Percentiles rank a stretch among this genome's conserved stretches.
phyloP scores from a whole-genome alignment of 2,888 invertebrate species.

The Congeria kusceri region DNA sequence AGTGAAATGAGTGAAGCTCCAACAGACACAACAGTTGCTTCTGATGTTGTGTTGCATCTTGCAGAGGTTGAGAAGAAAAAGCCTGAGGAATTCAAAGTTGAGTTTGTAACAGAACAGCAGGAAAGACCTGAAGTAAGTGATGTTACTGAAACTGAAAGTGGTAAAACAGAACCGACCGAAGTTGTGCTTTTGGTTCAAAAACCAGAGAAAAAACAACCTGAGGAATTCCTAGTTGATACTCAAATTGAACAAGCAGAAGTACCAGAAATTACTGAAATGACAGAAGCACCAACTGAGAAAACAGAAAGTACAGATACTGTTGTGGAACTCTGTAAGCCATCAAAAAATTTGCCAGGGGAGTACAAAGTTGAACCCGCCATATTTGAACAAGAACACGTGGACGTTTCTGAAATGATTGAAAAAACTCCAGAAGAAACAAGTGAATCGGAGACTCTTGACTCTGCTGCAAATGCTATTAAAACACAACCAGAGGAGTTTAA shows the following conservation, averaged over 20 bases:
- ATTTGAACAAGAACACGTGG: constrained; percentile 35
- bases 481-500: constrained; percentile 31
- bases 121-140: constrained; percentile 8
- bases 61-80: constrained; percentile 35
- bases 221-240: constrained; percentile 34
- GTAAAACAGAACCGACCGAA: constrained; percentile 39
- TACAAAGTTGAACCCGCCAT: constrained; percentile 44
- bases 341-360: constrained; percentile 32
- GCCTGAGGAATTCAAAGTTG: constrained; percentile 50
- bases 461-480: constrained; percentile 28
- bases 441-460: background rate
- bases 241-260: constrained; percentile 31
- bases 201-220: constrained; percentile 42
- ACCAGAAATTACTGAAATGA: constrained; percentile 39
- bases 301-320: constrained; percentile 47
- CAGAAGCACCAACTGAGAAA: constrained; percentile 34
- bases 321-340: constrained; percentile 49
- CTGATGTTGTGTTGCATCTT: constrained; percentile 51
- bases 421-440: constrained; percentile 39
- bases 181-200: constrained; percentile 34
- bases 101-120: constrained; percentile 37
- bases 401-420: constrained; percentile 40
- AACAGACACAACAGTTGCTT: constrained; percentile 41
- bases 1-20: constrained; percentile 40
- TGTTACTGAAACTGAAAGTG: constrained; percentile 49